Conservation (phyloP, 2,888 invertebrate genomes). For the Polydrusus cervinus region DNA sequence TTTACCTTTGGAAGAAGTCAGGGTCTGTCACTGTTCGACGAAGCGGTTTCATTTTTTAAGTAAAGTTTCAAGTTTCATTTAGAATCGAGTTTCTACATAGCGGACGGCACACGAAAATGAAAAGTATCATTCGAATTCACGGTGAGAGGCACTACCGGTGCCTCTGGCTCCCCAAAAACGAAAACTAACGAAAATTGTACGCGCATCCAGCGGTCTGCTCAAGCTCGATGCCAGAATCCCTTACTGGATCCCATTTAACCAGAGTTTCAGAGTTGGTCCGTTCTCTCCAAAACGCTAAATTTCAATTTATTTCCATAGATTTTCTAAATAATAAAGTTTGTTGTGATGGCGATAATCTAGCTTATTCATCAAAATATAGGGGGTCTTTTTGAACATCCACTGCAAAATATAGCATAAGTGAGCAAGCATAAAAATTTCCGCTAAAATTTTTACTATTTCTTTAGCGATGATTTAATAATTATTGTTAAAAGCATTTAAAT, state of each 20-base stretch:
- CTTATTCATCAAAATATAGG: no score
- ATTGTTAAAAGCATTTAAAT: no score
- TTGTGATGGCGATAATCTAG: no score
- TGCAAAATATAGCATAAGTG: no score
- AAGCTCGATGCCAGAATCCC: conserved; percentile 57
- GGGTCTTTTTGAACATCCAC: no score
- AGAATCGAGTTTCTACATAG: conserved; percentile 45
- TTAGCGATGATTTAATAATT: no score
- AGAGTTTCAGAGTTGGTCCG: conserved; percentile 8
- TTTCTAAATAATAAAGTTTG: no score
- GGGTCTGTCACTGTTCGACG: conserved; percentile 30
- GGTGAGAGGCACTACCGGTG: conserved; percentile 50
- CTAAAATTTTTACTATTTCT: no score
- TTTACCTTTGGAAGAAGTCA: conserved; percentile 36
- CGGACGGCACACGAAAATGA: conserved; percentile 51
- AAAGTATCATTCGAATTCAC: conserved; percentile 51
- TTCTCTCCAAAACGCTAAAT: no score
- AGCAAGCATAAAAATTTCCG: no score
- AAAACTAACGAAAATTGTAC: conserved; percentile 51
- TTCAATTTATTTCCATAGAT: no score
- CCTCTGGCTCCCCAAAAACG: conserved; percentile 50
- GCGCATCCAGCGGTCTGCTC: conserved; percentile 61
- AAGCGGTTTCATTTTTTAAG: conserved; percentile 35
- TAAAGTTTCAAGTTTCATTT: conserved; percentile 25
- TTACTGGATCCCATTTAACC: conserved; percentile 46